Evolutionary conservation across 2,113 vertebrate species (phyloP).

Genomic region (Laticauda laticaudata): DNA sequence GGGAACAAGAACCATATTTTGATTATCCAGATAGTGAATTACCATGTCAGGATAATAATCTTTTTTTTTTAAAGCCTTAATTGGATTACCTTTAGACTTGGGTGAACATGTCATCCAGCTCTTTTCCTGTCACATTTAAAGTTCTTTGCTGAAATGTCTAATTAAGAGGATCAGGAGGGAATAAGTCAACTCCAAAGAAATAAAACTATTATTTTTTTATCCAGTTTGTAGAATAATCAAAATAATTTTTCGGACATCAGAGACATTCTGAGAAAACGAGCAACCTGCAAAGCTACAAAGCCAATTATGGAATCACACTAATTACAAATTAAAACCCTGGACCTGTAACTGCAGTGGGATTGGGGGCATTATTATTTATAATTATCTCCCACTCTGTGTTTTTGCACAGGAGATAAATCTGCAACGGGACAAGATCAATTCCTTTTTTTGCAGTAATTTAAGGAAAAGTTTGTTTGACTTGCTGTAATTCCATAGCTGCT

Average conservation of each 20-base stretch:
- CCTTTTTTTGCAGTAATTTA: background rate
- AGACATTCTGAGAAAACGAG: background rate
- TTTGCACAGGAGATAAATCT: background rate
- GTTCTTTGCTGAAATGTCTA: background rate
- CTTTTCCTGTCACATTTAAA: background rate
- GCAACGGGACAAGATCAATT: background rate
- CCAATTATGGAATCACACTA: background rate
- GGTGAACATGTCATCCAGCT: background rate
- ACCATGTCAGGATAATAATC: background rate
- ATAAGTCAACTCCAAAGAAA: background rate
- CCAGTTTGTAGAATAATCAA: background rate
- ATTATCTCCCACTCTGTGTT: background rate
- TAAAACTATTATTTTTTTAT: background rate
- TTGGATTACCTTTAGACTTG: background rate
- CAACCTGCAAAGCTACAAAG: background rate
- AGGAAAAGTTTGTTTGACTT: background rate
- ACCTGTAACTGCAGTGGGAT: background rate
- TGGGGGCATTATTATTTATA: background rate
- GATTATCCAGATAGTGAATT: background rate
- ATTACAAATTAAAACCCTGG: background rate
- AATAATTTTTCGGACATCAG: background rate
- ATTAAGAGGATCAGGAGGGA: background rate
- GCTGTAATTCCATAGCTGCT: background rate
- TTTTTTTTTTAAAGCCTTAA: background rate
- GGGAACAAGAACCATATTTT: background rate